Evolutionary conservation across 2,888 invertebrate genomes (phyloP), one percentile per base, ranked within the genome.

Genomic region (Smittia sp.): DNA sequence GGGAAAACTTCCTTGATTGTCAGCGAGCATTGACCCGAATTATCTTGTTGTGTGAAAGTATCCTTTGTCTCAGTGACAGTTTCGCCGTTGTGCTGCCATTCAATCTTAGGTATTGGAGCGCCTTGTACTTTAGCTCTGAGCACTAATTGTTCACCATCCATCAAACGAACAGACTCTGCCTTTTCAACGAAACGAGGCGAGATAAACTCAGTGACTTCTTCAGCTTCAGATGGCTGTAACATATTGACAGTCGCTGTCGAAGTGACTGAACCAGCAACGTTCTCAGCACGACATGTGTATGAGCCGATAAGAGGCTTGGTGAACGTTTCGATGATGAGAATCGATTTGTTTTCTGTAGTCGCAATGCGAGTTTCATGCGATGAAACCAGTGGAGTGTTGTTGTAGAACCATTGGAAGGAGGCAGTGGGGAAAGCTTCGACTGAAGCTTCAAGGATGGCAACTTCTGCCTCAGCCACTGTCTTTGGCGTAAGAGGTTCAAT

Each of bases 261-360:
- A n/a, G 92, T 92, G 6, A 94, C 92, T 0, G 93, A 93, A 9
- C 96, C 96, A 67, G 89, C 91, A 68, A 91, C 91, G 81, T 96
- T 96, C 82, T 94, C 92, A 1, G 96, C 96, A 78, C 93, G 86
- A 78, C 95, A 95, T 20, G 93, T 94, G 78, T 93, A 90, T 27
- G 89, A 86, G 24, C 94, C 95, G 74, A 87, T 84, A 77, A 86
- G 86, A 79, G 91, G 89, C 74, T 87, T 84, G 74, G 85, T 86
- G 65, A 91, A 86, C 78, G 90, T 88, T 78, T 89, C 88, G 75
- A 94, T 89, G 76, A 92, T 84, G 20, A 95, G 84, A 74, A 91
- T 88, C n/a, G 94, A 93, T 78, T 88, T 87, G 79, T 94, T 94
- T 52, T 89, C 89, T 76, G 83, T 83, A 13, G 90, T 89, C 7